Evolutionary conservation across 1,140 invertebrate genomes (phyloP), one percentile per base, ranked within the genome.

Genomic region (Achroia grisella): DNA sequence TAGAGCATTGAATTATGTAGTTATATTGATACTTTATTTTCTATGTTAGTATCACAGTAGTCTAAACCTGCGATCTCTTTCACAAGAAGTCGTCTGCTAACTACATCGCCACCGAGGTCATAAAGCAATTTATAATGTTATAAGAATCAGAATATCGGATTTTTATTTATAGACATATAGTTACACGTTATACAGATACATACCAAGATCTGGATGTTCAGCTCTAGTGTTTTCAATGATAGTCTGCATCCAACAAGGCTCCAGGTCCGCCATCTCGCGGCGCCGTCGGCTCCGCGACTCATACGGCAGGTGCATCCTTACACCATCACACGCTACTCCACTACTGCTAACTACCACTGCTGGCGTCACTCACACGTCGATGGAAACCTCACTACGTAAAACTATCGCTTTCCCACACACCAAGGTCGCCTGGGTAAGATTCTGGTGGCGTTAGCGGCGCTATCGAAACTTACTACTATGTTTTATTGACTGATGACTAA

Each of bases 231-330:
- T 76, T 0, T 84, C 80, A 12, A 84, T 69, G 45, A 82, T 72
- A 52, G 65, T 64, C 63, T 84, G 74, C 46, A 80, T 54, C 78
- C 76, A 84, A 66, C 65, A 79, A 14, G 71, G 78, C 52, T 84
- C 78, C 35, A 67, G 52, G 14, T 85, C 80, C 10, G 71, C 65
- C 78, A 84, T 79, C 44, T 82, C 80, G 32, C 76, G 81, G 62
- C 80, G 77, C 61, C 81, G 76, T 39, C 81, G 81, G 62, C 71
- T 73, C 48, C 81, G 67, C 37, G 72, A 72, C 71, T 85, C 80
- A 56, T 75, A 82, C 50, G 80, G 80, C 61, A 84, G 65, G 67
- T 84, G 80, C 80, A 84, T 84, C 63, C 61, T 78, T 59, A 78
- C 52, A 54, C 54, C 48, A 41, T 48, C 43, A 56, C 52, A 50